Evolutionary conservation across 2,797 vertebrate genomes (phyloP), one percentile per base, ranked within the genome.

Genomic region (Garrulus glandarius): DNA sequence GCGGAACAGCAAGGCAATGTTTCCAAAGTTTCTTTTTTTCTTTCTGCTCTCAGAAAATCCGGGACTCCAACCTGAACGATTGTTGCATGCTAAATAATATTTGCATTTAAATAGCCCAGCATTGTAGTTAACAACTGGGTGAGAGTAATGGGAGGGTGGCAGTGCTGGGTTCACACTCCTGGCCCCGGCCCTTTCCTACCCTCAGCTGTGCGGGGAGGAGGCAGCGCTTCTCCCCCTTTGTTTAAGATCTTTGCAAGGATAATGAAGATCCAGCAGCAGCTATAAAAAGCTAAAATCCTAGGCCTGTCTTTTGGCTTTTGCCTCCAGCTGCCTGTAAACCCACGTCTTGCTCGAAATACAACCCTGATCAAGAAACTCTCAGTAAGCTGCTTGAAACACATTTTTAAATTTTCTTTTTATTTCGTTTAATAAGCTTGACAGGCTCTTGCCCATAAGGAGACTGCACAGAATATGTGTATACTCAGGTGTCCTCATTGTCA

Each of bases 101-200:
- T 96, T 95, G 95, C 96, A 97, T 96, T 96, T 96, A 96, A 96
- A 95, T 96, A 34, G 96, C 16, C 17, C 87, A 15, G 95, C 87
- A 95, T 92, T 96, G 92, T 96, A 72, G 95, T 94, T 96, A 87
- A 75, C 95, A 96, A 94, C 57, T 78, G 87, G 84, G 89, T 96
- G 95, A 96, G 91, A 96, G 95, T 89, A 93, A 96, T 95, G 91
- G 92, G 91, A 94, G 91, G 95, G 84, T 87, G 93, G 95, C 68
- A 46, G 87, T 1, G 76, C 91, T 72, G 87, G 89, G 89, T 76
- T 97, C 84, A 24, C 95, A 97, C 95, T 95, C 96, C 95, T 91
- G 84, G 55, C 64, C 67, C 68, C 65, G 59, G 67, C 85, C 61
- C 92, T 92, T 75, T 87, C 85, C 87, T 76, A 32, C 81, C 84